Base-by-base conservation (phyloP, 2,888 invertebrate species). In the Arge pagana region DNA sequence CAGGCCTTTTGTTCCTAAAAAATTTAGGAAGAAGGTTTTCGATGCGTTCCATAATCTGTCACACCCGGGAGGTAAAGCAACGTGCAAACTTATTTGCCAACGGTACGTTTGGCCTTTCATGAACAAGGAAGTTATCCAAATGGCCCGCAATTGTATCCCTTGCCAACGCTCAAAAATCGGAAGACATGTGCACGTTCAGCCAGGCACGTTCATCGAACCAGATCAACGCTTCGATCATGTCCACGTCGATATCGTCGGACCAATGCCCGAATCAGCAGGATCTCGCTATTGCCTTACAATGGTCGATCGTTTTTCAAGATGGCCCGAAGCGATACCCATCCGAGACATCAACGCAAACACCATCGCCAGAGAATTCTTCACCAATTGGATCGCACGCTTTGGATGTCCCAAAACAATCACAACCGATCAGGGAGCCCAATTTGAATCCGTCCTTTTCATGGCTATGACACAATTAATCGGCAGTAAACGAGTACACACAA, bases 361-460 rank as follows among this genome's bases (percentile, higher is more conserved):
- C 15, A 52, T 41, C n/a, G 56, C 53, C 3, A 48, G 45, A 5
- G 53, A 53, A 0, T 54, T 68, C 23, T 33, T 56, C 6, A 5
- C 35, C 0, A 43, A 41, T 0, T 64, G 65, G 61, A 52, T 66
- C 6, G 26, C 59, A 5, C 53, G 55, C 5, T 66, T 57, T n/a
- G 59, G 60, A 3, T 45, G 58, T 2, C 59, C 63, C 3, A 21
- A 40, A 0, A 33, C 48, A 7, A 56, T 68, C 6, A 67, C 65
- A 1, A 58, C 62, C 0, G 64, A 76, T 59, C 68, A 68, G 58
- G 73, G 77, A 24, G 50, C 64, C 21, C 74, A 76, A 52, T 76
- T 77, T 43, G 68, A 72, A 40, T 65, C 70, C 0, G 19, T 39
- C 1, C 55, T 76, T 3, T 76, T 74, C 55, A 49, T 59, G 13